These are phyloP conservation scores for Dynastes maya DNA, from an alignment of 2,888 invertebrate species.

Conservation along the genomic window DNA sequence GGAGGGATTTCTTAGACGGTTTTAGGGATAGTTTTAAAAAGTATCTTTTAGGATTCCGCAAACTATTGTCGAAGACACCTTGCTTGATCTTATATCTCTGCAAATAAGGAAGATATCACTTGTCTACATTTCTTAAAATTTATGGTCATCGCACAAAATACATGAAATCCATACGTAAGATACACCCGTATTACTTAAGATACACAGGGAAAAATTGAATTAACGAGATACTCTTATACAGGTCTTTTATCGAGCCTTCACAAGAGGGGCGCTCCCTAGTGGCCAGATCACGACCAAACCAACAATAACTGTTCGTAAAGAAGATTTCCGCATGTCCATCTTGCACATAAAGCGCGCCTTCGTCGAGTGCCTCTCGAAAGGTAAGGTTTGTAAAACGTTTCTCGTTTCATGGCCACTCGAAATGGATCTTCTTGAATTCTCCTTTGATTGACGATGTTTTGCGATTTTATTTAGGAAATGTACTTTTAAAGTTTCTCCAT, in stretches of 20 bases:
- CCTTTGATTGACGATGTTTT: conserved; percentile 48
- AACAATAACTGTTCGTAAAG: conserved; percentile 48
- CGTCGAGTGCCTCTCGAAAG: conserved; percentile 48
- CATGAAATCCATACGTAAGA: too few species aligned
- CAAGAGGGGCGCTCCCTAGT: conserved; percentile 41
- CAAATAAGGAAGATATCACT: too few species aligned
- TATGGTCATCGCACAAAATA: too few species aligned
- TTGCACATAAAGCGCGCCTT: conserved; percentile 44
- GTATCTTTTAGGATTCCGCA: too few species aligned
- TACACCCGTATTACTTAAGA: too few species aligned
- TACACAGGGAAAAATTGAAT: conserved; percentile 3
- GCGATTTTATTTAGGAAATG: conserved; percentile 40
- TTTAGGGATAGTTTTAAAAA: too few species aligned
- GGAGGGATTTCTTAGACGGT: too few species aligned
- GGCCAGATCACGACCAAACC: conserved; percentile 52
- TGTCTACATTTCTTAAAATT: too few species aligned
- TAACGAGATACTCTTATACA: conserved; percentile 68
- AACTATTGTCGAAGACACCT: too few species aligned
- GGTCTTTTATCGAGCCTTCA: conserved; percentile 49
- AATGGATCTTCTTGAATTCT: conserved; percentile 53
- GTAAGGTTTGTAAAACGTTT: conserved; percentile 55
- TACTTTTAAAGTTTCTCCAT: conserved; percentile 45
- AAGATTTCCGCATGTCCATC: conserved; percentile 47
- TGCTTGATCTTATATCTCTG: too few species aligned
- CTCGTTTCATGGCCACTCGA: conserved; percentile 53